Evolutionary conservation across 1,140 invertebrate genomes (phyloP), one percentile per base, ranked within the genome.

Genomic region (Drosophila athabasca): DNA sequence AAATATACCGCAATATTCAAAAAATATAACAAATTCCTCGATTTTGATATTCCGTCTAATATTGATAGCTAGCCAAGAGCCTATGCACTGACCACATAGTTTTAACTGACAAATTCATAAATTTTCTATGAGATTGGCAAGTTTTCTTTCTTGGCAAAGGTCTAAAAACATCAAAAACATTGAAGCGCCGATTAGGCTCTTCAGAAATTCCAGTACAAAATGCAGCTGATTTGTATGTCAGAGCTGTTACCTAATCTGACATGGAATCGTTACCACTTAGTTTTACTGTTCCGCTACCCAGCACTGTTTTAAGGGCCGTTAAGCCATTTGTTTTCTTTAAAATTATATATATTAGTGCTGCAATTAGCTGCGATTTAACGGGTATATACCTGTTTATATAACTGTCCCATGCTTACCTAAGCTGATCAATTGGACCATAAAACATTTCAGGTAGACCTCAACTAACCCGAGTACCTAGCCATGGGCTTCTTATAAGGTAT

Each of bases 401-500:
- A 17, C 51, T 53, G 31, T 2, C 1, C 1, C 6, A 13, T 5
- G 24, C 7, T 13, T 48, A 39, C 41, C 2, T 7, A 9, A 45
- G 41, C 15, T 45, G 54, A 9, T 48, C 11, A 29, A 19, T 53
- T 13, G 17, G 11, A 19, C 41, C 31, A 53, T 41, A 39, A 39
- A 53, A 22, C 31, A 7, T 41, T 41, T 11, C 9, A 39, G 35
- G 35, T 39, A 39, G 9, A 13, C 0, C 11, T 4, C 11, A 39
- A 39, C 2, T 22, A 4, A 3, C 3, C 17, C 9, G 13, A 9
- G 2, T 65, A 67, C 71, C 62, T 67, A 50, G 1, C 1, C 0
- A 22, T 8, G 4, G 26, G 2, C 7, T 13, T 31, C 8, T 8
- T 31, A 15, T 64, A 7, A 2, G 15, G 9, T 73, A 85, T 84